Conservation (phyloP, 2,888 invertebrate genomes). For the Plutella xylostella region DNA sequence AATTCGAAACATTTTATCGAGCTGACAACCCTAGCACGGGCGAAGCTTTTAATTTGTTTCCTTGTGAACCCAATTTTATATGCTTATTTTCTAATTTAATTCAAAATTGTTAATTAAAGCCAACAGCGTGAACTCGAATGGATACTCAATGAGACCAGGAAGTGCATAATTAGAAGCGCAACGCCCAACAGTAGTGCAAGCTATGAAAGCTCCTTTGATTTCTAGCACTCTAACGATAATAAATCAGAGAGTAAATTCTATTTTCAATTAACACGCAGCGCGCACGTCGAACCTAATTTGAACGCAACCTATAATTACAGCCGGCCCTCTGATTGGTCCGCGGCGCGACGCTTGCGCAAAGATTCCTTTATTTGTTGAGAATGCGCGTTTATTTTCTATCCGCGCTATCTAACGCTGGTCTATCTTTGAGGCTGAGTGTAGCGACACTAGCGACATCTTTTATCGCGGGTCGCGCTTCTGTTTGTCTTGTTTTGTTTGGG, state of each 20-base stretch:
- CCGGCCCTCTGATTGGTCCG: conserved; percentile 45
- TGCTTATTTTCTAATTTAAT: too few species aligned
- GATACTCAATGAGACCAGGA: too few species aligned
- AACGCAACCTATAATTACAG: conserved; percentile 59
- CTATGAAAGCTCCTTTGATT: too few species aligned
- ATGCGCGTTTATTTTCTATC: conserved; percentile 33
- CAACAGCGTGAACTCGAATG: too few species aligned
- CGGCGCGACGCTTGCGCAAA: conserved; percentile 25
- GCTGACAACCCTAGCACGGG: conserved; percentile 53
- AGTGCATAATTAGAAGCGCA: too few species aligned
- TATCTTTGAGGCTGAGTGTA: conserved; percentile 49
- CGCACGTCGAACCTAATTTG: conserved; percentile 57
- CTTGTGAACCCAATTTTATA: conserved; percentile 35
- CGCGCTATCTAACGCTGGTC: conserved; percentile 32
- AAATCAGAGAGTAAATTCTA: conserved; percentile 43
- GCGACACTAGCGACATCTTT: conserved; percentile 52
- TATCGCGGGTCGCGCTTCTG: conserved; percentile 52
- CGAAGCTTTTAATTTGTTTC: conserved; percentile 54
- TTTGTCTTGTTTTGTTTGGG: conserved; percentile 50
- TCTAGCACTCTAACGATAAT: too few species aligned
- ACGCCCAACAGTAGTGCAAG: too few species aligned
- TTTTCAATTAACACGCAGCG: conserved; percentile 54
- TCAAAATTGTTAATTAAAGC: too few species aligned
- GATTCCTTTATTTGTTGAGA: conserved; percentile 37
- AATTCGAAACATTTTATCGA: conserved; percentile 58